A percentile compares a stretch with the other conserved stretches of the same genome.
These are phyloP conservation scores for Polypedilum pembai DNA, from an alignment of 1,140 invertebrate species.

Conservation along the genomic window DNA sequence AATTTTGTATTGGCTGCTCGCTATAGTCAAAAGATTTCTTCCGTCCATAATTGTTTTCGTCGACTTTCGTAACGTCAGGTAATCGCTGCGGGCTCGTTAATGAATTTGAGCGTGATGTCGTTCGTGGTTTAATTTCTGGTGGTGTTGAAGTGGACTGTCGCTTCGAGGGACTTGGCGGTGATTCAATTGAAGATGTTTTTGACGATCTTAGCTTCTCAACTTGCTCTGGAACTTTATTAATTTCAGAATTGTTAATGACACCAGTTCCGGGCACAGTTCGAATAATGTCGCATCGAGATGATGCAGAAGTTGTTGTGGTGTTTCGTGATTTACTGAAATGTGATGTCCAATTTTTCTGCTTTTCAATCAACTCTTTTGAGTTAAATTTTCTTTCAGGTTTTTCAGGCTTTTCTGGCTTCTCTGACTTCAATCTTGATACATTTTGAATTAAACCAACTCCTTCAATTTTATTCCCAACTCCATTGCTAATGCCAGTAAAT, in stretches of 20 bases:
- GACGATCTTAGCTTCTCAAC: background rate
- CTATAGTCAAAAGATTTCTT: constrained; percentile 20
- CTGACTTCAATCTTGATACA: constrained; percentile 42
- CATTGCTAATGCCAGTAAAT: constrained; percentile 15
- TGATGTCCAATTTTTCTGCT: constrained; percentile 83
- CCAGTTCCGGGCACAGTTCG: constrained; percentile 41
- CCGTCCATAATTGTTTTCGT: background rate
- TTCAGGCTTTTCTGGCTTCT: constrained; percentile 56
- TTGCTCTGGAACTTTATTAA: constrained; percentile 25
- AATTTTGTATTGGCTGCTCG: background rate
- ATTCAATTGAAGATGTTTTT: constrained; percentile 20
- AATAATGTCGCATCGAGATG: constrained; percentile 48
- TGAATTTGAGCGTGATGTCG: constrained; percentile 34
- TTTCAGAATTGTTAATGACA: constrained; percentile 35
- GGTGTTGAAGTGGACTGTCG: constrained; percentile 34
- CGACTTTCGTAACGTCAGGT: background rate
- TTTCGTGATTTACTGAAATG: constrained; percentile 70
- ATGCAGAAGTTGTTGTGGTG: constrained; percentile 54
- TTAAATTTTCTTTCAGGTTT: constrained; percentile 76
- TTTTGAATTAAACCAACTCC: constrained; percentile 34
- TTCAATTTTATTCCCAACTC: constrained; percentile 22
- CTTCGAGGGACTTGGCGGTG: constrained; percentile 36
- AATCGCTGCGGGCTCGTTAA: constrained; percentile 37
- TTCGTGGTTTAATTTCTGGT: constrained; percentile 41
- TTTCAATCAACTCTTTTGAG: constrained; percentile 77